Evolutionary conservation across 2,113 vertebrate species (phyloP).

Genomic region (Ivindomyrus marchei): DNA sequence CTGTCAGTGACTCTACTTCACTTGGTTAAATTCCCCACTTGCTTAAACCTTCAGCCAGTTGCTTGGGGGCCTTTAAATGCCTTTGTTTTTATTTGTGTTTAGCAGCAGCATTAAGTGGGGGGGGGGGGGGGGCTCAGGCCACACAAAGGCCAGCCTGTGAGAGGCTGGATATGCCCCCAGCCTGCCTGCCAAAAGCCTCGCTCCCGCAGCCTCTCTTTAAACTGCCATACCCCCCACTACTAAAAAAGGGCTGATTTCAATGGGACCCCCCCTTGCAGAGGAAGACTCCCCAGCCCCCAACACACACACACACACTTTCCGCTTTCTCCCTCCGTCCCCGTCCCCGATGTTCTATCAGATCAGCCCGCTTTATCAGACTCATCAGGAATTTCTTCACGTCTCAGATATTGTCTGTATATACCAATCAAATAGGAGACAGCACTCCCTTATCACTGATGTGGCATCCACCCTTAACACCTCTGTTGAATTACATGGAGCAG

Average conservation of each 20-base stretch:
- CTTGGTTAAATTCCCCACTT: slow-evolving; percentile 44
- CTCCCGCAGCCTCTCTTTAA: slow-evolving; percentile 50
- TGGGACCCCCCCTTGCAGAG: neutral
- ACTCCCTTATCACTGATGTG: neutral
- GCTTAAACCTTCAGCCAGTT: slow-evolving; percentile 61
- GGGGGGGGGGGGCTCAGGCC: neutral
- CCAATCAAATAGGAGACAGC: neutral
- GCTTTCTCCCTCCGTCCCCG: neutral
- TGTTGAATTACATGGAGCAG: neutral
- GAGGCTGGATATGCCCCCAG: slow-evolving; percentile 74
- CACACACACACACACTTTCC: no score
- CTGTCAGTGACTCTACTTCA: slow-evolving; percentile 37
- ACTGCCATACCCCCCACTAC: slow-evolving; percentile 43
- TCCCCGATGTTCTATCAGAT: neutral
- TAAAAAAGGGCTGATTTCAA: slow-evolving; percentile 44
- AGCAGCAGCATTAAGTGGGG: slow-evolving; percentile 60
- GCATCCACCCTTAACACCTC: neutral
- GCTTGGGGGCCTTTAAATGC: slow-evolving; percentile 62
- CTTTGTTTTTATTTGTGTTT: slow-evolving; percentile 68
- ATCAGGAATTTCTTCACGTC: neutral
- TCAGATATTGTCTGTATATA: neutral
- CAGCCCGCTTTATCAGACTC: neutral
- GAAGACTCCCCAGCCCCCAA: neutral
- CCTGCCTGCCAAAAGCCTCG: slow-evolving; percentile 70
- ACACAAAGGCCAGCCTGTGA: slow-evolving; percentile 85